Evolutionary conservation across 23 tunicate species (phyloP).

Genomic region (Corella eumyota): DNA sequence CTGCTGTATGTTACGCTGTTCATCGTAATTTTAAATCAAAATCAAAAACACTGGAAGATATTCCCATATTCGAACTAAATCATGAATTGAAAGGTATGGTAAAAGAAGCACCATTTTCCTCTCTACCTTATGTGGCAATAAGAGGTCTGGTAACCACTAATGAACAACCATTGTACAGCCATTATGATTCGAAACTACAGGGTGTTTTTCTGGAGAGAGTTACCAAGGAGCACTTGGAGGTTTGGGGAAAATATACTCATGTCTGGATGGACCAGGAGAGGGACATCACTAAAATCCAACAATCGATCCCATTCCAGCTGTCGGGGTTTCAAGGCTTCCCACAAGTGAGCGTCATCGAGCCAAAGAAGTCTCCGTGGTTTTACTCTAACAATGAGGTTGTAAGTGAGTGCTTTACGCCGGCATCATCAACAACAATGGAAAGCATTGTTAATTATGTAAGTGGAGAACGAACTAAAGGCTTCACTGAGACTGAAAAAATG

Average conservation of each 20-base stretch:
- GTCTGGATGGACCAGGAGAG: slow-evolving; percentile 24
- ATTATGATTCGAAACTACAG: slow-evolving; percentile 12
- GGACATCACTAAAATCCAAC: slow-evolving; percentile 31
- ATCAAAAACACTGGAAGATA: slow-evolving; percentile 36
- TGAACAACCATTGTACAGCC: slow-evolving; percentile 22
- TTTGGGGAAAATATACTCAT: slow-evolving; percentile 38
- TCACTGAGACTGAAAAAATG: slow-evolving; percentile 74
- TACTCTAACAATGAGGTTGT: slow-evolving; percentile 32
- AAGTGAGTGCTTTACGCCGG: slow-evolving; percentile 26
- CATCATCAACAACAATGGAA: slow-evolving; percentile 24
- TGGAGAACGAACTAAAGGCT: slow-evolving; percentile 76
- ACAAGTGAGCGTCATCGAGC: slow-evolving; percentile 47
- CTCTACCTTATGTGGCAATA: slow-evolving; percentile 50
- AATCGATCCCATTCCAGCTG: slow-evolving; percentile 40
- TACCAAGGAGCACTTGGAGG: slow-evolving; percentile 64
- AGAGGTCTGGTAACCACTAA: slow-evolving; percentile 34
- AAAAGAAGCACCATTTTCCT: slow-evolving; percentile 15
- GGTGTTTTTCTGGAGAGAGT: slow-evolving; percentile 55
- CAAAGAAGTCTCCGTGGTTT: slow-evolving; percentile 60
- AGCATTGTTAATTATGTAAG: slow-evolving; percentile 42
- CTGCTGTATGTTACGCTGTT: slow-evolving; percentile 40
- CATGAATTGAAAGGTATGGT: slow-evolving; percentile 4
- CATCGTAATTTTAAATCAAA: slow-evolving; percentile 9
- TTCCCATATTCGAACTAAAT: slow-evolving; percentile 11
- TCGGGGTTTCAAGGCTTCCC: slow-evolving; percentile 2